phyloP scores from a whole-genome alignment of 2,797 vertebrate genomes.

The Hippoglossus hippoglossus region DNA sequence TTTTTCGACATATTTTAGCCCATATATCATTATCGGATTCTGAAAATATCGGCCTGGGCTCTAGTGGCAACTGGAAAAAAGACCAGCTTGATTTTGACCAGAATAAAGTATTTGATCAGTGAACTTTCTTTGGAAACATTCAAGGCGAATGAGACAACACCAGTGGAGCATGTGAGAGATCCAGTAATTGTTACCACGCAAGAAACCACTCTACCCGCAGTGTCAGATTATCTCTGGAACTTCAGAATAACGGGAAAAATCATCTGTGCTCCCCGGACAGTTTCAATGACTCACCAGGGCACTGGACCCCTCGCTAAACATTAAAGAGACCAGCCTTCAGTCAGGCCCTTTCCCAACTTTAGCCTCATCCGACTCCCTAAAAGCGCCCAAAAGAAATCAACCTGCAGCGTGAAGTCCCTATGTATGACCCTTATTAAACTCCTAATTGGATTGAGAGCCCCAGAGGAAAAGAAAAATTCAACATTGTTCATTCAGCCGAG shows the following conservation, averaged over 20 bases:
- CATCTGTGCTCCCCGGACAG: constrained; percentile 64
- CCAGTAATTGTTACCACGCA: constrained; percentile 85
- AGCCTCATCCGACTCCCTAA: constrained; percentile 65
- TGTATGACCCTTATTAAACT: constrained; percentile 95
- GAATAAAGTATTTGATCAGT: background rate
- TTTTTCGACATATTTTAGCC: too few relatives aligned
- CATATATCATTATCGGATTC: too few relatives aligned
- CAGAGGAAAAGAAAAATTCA: constrained; percentile 74
- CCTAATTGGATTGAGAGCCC: constrained; percentile 94
- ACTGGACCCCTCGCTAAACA: constrained; percentile 79
- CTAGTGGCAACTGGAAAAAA: too few relatives aligned
- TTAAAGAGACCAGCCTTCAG: constrained; percentile 68
- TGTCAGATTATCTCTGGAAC: constrained; percentile 58
- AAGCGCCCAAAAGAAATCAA: constrained; percentile 84
- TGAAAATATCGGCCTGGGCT: too few relatives aligned
- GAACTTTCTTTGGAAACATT: background rate
- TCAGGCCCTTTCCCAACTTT: constrained; percentile 71
- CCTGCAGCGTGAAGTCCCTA: constrained; percentile 91
- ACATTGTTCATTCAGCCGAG: constrained; percentile 85
- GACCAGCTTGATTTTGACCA: background rate
- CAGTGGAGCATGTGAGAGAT: constrained; percentile 63
- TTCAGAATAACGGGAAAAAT: constrained; percentile 63
- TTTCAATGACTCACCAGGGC: constrained; percentile 72
- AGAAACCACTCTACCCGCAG: constrained; percentile 75
- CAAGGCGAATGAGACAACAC: constrained; percentile 7